Percentiles rank a stretch among this genome's conserved stretches.
Evolutionary conservation across 2,888 invertebrate species (phyloP).

Genomic region (Anorthoa munda): DNA sequence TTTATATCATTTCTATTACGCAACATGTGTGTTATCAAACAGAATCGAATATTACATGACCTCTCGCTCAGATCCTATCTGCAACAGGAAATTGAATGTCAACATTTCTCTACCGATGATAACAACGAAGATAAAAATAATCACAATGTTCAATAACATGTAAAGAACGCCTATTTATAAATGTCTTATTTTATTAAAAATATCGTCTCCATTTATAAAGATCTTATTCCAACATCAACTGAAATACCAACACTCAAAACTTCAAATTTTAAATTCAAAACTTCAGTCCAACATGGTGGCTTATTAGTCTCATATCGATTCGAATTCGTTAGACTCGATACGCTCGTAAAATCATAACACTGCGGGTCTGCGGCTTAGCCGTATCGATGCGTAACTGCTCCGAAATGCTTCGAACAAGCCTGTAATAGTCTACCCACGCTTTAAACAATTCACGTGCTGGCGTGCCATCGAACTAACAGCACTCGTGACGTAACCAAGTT

Average conservation of each 20-base stretch:
- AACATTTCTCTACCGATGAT: slow-evolving; percentile 50
- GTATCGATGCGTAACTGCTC: slow-evolving; percentile 57
- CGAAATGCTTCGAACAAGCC: slow-evolving; percentile 27
- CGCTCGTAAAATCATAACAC: slow-evolving; percentile 41
- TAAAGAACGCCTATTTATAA: slow-evolving; percentile 33
- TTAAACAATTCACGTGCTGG: slow-evolving; percentile 27
- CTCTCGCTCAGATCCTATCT: slow-evolving; percentile 40
- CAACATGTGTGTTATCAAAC: slow-evolving; percentile 24
- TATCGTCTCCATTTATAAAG: slow-evolving; percentile 24
- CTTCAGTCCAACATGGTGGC: background rate
- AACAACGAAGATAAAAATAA: slow-evolving; percentile 48
- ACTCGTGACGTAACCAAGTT: slow-evolving; percentile 32
- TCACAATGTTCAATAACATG: slow-evolving; percentile 27
- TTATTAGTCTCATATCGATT: slow-evolving; percentile 44
- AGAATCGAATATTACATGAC: slow-evolving; percentile 19
- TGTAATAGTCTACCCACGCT: slow-evolving; percentile 30
- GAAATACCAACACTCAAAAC: background rate
- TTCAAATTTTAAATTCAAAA: background rate
- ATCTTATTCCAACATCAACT: slow-evolving; percentile 11
- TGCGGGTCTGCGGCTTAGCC: slow-evolving; percentile 8
- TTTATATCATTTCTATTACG: slow-evolving; percentile 19
- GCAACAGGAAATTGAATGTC: slow-evolving; percentile 54
- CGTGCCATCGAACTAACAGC: slow-evolving; percentile 39
- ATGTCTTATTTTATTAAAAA: slow-evolving; percentile 21
- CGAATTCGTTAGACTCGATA: slow-evolving; percentile 27